Base-by-base conservation (phyloP, 2,113 vertebrate species). In the Catharus minimus region DNA sequence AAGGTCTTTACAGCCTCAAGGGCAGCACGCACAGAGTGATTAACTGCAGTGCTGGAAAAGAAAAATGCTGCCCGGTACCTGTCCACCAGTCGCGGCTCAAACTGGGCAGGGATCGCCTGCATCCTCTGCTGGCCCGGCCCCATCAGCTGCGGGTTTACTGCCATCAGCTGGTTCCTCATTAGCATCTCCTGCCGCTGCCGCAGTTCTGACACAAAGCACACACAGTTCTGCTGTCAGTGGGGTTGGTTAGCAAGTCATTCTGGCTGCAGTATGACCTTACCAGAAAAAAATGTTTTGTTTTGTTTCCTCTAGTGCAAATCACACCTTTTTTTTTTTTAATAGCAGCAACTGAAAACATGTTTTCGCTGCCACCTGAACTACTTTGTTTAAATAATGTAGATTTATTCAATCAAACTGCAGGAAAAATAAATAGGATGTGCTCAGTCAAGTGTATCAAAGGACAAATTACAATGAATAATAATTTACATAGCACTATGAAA, bases 91-190 rank as follows among this genome's bases (percentile, higher is more conserved):
- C 97, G 98, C 57, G 98, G 97, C 86, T 99, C 98, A 28, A 99
- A 98, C 91, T 98, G 98, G 8, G 98, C 23, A 2, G 98, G 97
- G 55, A 98, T 96, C 3, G 97, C 95, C 68, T 98, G 98, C 57
- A 98, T 96, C 77, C 98, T 98, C 95, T 98, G 99, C 94, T 98
- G 98, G 10, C 97, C 97, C 64, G 98, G 88, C 20, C 97, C 75
- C 84, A 98, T 96, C 78, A 99, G 94, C 95, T 98, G 98, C 21
- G 98, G 98, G 61, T 98, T 98, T 93, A 98, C 97, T 66, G 98
- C 97, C 98, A 99, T 98, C 92, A 94, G 9, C 95, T 98, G 98
- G 94, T 98, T 99, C 94, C 98, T 98, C 98, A 98, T 98, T 28
- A 98, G 96, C 95, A 98, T 80, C 96, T 99, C 98, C 92, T 98